Evolutionary conservation across 2,797 vertebrate genomes (phyloP), one percentile per base, ranked within the genome.

Genomic region (Tokudaia tokunoshimensis): DNA sequence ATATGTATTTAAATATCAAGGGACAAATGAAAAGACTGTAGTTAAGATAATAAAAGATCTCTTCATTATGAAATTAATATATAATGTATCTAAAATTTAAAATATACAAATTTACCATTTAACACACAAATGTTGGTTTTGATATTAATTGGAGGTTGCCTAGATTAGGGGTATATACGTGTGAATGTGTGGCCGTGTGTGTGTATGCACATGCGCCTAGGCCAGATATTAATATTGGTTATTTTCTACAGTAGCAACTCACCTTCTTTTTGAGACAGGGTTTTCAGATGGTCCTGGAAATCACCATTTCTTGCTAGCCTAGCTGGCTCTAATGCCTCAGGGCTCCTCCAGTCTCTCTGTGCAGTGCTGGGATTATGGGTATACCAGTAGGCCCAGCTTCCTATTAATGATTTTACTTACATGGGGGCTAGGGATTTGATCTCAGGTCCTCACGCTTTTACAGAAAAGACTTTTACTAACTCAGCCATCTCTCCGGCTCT

Each of bases 101-200:
- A 95, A 80, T 24, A 24, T 74, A 55, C 61, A 89, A 87, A 17
- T 52, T 89, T 94, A 95, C 61, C 44, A 65, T 95, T 88, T 88
- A 95, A 34, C 72, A 88, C 76, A 92, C 97, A 83, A 88, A 82
- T 76, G 59, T 61, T 78, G 50, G n/a, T 95, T 95, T 89, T 55
- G 19, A 55, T 55, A 17, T 72, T 72, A 72, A 26, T 29, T 26
- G 22, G 31, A 50, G 50, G 47, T 87, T 52, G 17, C 50, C 11
- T 85, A 34, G 13, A 41, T 20, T 57, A 31, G 11, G 20, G n/a
- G 79, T 80, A 20, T 37, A 52, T 80, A 52, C 17, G 78, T 80
- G 29, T 31, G 75, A 55, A 26, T 37, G 55, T 41, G 57, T 61
- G 81, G 37, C n/a, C 8, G 22, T 59, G 7, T 59, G 81, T 41